Base-by-base conservation (phyloP, 2,797 vertebrate species). In the Takifugu ocellatus region DNA sequence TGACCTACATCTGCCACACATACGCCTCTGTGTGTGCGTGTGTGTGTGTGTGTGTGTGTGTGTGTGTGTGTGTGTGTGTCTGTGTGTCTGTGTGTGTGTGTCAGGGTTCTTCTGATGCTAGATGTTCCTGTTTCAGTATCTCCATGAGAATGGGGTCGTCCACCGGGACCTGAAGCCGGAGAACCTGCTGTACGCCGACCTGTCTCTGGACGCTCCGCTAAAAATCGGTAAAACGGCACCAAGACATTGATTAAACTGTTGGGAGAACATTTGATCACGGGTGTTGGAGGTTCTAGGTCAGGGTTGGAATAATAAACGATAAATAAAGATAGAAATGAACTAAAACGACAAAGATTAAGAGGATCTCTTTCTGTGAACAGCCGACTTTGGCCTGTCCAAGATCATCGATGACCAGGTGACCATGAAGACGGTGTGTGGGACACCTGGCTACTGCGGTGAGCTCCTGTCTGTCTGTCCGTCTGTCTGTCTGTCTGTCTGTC, bases 381-480 rank as follows among this genome's bases (percentile, higher is more conserved):
- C 77, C 0, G 94, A 96, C 87, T 96, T 96, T 0, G 94, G 94
- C 36, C 87, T 95, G 5, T 95, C 94, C 62, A 96, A 95, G 75
- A 95, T 96, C 61, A 86, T 94, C 48, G 93, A 94, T 5, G 93
- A 96, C 4, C 93, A 94, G 72, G 92, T 93, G 59, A 92, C 94
- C 21, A 95, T 95, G 94, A 96, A 95, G 86, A 96, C 93, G 0
- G 87, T 95, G 17, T 96, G 94, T 1, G 94, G 94, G 6, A 96
- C 94, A 0, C 94, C 94, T 0, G 94, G 94, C 8, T 96, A 95
- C 77, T 96, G 94, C 3, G 94, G 94, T 95, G 82, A 93, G 93
- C 25, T 10, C 36, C 36, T 29, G 4, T 29, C 4, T 29, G 27
- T 29, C 27, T 3, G 27, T 29, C 4, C 1, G 4, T 29, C 4